Percentiles rank a stretch among this genome's conserved stretches.
Evolutionary conservation across 2,113 vertebrate genomes (phyloP).

Genomic region (Genyomyrus donnyi): DNA sequence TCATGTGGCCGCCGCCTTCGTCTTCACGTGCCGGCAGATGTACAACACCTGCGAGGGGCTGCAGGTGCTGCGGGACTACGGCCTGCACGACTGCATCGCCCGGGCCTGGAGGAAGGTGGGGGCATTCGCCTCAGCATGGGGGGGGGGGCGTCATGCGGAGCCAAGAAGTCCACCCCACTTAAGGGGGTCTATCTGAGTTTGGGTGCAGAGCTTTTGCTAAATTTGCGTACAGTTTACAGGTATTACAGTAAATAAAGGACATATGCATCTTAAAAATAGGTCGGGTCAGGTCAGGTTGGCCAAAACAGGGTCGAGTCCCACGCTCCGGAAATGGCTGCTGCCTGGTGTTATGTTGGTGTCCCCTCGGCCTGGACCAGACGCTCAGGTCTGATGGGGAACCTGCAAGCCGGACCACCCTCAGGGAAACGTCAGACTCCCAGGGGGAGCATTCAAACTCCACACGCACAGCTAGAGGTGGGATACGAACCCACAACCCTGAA

Average conservation of each 20-base stretch:
- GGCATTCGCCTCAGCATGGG: not conserved
- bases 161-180: not conserved
- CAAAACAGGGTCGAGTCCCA: not conserved
- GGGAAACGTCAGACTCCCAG: not conserved
- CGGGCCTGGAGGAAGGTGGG: conserved; percentile 81
- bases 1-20: conserved; percentile 76
- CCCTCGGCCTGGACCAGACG: too few relatives aligned
- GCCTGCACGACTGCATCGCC: conserved; percentile 70
- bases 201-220: not conserved
- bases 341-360: not conserved
- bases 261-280: not conserved
- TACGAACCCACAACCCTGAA: not conserved
- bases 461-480: not conserved
- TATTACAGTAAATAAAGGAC: not conserved
- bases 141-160: not conserved
- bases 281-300: not conserved
- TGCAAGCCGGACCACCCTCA: not conserved
- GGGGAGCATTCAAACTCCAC: not conserved
- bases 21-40: conserved; percentile 84
- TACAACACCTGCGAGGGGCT: conserved; percentile 88
- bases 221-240: not conserved
- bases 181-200: not conserved
- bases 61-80: conserved; percentile 69
- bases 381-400: too few relatives aligned
- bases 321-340: not conserved